Conservation (phyloP, 2,888 invertebrate genomes). For the Dione juno region DNA sequence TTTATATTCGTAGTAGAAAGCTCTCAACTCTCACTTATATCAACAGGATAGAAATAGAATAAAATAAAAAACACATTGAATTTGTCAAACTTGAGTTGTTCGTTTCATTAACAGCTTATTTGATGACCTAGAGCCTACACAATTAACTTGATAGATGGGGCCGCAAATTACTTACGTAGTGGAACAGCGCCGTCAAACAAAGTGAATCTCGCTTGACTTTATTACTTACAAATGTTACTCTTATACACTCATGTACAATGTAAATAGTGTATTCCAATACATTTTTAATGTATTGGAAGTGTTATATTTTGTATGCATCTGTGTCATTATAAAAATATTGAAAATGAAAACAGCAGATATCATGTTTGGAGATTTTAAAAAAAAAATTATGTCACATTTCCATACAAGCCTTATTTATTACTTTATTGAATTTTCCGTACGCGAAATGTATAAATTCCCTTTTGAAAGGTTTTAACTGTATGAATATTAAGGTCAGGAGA, state of each 20-base stretch:
- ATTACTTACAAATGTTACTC: constrained; percentile 32
- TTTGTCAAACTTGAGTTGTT: constrained; percentile 24
- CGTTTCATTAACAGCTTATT: constrained; percentile 30
- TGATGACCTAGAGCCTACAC: constrained; percentile 32
- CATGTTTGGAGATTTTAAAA: neutral
- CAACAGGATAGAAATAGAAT: neutral
- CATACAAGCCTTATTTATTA: constrained; percentile 12
- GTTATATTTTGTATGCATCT: neutral
- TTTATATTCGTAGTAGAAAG: neutral
- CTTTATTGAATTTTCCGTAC: constrained; percentile 16
- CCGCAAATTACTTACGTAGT: constrained; percentile 37
- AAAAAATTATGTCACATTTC: constrained; percentile 5
- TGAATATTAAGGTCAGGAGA: constrained; percentile 26
- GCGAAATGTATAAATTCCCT: constrained; percentile 10
- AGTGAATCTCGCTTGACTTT: constrained; percentile 31
- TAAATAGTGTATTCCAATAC: too few species aligned
- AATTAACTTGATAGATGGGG: constrained; percentile 39
- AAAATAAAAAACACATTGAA: constrained; percentile 2
- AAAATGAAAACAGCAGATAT: neutral
- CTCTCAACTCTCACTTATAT: too few species aligned
- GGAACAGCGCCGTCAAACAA: constrained; percentile 33
- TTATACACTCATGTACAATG: neutral
- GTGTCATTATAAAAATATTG: neutral
- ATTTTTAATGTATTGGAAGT: neutral
- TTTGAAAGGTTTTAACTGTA: constrained; percentile 28